A percentile compares a stretch with the other conserved stretches of the same genome.
Evolutionary conservation across 2,113 vertebrate species (phyloP).

Genomic region (Silurus asotus): DNA sequence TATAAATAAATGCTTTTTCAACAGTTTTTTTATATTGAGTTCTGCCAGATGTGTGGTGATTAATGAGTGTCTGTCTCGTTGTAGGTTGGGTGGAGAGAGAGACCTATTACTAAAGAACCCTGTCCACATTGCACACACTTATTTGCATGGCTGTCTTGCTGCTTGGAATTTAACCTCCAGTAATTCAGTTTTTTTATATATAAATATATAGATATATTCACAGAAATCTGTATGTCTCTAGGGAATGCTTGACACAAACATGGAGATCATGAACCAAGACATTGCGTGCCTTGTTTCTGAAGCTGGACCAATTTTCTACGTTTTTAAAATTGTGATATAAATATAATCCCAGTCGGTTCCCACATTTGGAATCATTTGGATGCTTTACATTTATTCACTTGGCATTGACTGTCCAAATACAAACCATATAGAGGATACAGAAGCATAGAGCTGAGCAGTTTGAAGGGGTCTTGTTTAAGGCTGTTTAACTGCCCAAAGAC

Average conservation of each 20-base stretch:
- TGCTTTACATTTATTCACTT: conserved; percentile 32
- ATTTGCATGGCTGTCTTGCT: conserved; percentile 82
- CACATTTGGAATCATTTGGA: conserved; percentile 58
- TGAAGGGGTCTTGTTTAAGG: not conserved
- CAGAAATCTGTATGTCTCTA: conserved; percentile 40
- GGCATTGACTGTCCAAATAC: not conserved
- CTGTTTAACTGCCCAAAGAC: not conserved
- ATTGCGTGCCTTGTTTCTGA: conserved; percentile 82
- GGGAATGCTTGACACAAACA: conserved; percentile 77
- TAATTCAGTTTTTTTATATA: conserved; percentile 68
- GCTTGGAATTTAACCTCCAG: conserved; percentile 75
- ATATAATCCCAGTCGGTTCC: conserved; percentile 77
- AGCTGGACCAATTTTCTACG: conserved; percentile 83
- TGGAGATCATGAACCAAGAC: conserved; percentile 74
- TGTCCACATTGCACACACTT: conserved; percentile 64
- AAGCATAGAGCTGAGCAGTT: not conserved
- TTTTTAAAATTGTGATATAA: conserved; percentile 80
- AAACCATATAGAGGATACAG: not conserved
- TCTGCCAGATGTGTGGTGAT: not conserved
- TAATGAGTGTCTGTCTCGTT: conserved; percentile 39
- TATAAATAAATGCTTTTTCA: not conserved
- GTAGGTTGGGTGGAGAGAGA: conserved; percentile 84
- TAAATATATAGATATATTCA: not conserved
- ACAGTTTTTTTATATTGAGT: not conserved
- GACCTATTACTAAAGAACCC: conserved; percentile 81